These are phyloP conservation scores for Mycetomoellerius zeteki DNA, from an alignment of 1,140 invertebrate genomes.

Conservation along the genomic window DNA sequence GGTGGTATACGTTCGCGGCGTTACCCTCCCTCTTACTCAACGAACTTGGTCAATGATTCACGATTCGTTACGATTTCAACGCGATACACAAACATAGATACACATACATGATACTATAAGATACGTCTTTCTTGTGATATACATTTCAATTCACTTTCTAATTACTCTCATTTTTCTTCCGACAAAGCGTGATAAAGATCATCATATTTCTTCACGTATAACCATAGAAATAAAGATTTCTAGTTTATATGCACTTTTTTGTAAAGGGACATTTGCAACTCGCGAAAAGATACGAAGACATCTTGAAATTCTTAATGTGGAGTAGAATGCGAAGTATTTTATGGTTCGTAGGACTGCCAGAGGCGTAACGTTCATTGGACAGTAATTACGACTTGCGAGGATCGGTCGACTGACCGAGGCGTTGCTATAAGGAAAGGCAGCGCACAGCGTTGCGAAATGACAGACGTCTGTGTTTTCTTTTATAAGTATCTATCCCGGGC, in stretches of 20 bases:
- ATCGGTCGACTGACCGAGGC: conserved; percentile 42
- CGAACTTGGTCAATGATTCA: conserved; percentile 75
- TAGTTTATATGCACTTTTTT: background rate
- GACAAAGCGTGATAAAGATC: background rate
- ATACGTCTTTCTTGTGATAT: conserved; percentile 46
- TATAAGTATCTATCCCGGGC: conserved; percentile 64
- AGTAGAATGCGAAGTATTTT: conserved; percentile 52
- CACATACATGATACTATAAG: background rate
- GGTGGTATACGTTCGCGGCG: conserved; percentile 55
- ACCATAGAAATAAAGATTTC: background rate
- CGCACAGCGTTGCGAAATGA: conserved; percentile 66
- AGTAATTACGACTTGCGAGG: conserved; percentile 68
- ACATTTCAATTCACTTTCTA: conserved; percentile 66
- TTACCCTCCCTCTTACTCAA: conserved; percentile 67
- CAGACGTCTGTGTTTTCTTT: conserved; percentile 65
- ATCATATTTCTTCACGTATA: background rate
- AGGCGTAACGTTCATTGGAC: conserved; percentile 44
- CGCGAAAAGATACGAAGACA: background rate
- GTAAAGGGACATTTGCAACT: background rate
- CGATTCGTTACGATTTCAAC: conserved; percentile 72
- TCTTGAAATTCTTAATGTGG: conserved; percentile 8
- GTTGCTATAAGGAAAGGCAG: conserved; percentile 49
- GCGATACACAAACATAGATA: conserved; percentile 30
- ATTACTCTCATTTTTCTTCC: conserved; percentile 61
- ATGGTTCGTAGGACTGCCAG: conserved; percentile 28